Evolutionary conservation across 2,888 invertebrate genomes (phyloP).

Genomic region (Tetragonisca angustula): DNA sequence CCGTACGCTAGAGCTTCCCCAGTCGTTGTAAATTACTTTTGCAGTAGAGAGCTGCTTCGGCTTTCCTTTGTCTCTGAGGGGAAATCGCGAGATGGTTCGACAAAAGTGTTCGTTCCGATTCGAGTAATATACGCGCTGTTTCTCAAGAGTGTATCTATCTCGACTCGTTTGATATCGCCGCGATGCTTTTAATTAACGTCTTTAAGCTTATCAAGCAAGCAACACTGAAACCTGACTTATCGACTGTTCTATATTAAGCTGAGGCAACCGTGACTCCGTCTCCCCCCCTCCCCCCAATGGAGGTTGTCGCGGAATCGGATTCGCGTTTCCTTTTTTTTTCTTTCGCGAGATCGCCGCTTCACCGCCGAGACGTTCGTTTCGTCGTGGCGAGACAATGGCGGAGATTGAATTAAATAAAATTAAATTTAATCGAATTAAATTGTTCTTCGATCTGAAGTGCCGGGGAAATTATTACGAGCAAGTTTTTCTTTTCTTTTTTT

Average conservation of each 20-base stretch:
- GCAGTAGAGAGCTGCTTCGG: neutral
- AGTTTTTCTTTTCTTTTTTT: no score
- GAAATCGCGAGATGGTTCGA: neutral
- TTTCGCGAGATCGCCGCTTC: neutral
- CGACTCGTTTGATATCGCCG: neutral
- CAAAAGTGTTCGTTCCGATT: neutral
- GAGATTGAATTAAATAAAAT: no score
- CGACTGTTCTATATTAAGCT: neutral
- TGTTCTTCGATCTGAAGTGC: no score
- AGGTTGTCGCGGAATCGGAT: neutral
- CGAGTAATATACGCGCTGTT: neutral
- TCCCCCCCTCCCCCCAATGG: no score
- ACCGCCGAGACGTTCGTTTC: neutral
- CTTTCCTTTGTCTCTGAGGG: neutral
- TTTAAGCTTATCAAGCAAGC: neutral
- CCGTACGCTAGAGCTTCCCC: no score
- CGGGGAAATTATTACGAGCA: no score
- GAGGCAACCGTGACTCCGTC: neutral
- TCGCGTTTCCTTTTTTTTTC: neutral
- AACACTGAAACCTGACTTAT: neutral
- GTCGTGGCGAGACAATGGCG: neutral
- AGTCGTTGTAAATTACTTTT: conserved; percentile 21
- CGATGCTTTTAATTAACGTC: neutral
- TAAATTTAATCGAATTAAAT: no score
- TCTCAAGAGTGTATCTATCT: neutral